Evolutionary conservation across 2,888 invertebrate species (phyloP), one percentile per base, ranked within the genome.

Genomic region (Tiliacea citrago): DNA sequence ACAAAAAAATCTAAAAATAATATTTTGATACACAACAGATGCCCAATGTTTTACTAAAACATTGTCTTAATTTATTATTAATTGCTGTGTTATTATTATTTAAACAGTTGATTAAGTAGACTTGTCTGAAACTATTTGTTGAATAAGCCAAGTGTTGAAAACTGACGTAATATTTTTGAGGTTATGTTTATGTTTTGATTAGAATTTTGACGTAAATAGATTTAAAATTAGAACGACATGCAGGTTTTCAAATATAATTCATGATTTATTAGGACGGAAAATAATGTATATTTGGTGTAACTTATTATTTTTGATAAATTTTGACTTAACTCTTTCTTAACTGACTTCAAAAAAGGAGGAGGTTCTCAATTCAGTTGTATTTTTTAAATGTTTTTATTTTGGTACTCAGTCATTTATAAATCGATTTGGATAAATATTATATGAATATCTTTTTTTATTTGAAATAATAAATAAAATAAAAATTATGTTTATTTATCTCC

Each of bases 1-100:
- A 16, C 47, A 1, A 47, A 71, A 60, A 47, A n/a, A 53, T 9
- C 9, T 24, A n/a, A 35, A 18, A 53, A 67, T 35, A 63, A 70
- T 60, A 63, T 51, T 80, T 39, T 68, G 60, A 81, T 16, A 35
- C 2, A 57, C 0, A 72, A 51, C 80, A 80, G 81, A 81, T 66
- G 80, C 29, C 13, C 35, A 2, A 0, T 66, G 60, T 68, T 79
- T 68, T 57, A 49, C 9, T 39, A n/a, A 75, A 75, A 53, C 53
- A 29, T 42, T 61, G 53, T 18, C 53, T 24, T 47, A 65, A 71
- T 70, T 63, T 75, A 66, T 80, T 66, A 75, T 68, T 66, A 58
- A 67, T 62, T 45, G 35, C 47, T 45, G 29, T 57, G 53, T 62
- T 67, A 62, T 53, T 65, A 79, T 57, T 62, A n/a, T n/a, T n/a